phyloP scores from a whole-genome alignment of 1,140 invertebrate genomes.

The Aphidius gifuensis region DNA sequence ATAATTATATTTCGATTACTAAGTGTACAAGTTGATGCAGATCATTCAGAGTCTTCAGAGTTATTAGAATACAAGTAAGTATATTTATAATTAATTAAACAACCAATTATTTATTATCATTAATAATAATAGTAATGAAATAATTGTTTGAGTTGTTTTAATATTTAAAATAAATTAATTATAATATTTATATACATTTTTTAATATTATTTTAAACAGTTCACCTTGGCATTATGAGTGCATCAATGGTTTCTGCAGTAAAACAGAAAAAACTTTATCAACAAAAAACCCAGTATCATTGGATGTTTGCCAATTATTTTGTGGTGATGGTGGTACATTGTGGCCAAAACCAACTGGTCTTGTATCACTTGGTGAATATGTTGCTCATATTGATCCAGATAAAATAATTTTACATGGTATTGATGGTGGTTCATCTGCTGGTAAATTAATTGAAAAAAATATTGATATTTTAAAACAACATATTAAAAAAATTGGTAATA shows the following conservation, averaged over 20 bases:
- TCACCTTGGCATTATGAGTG: slow-evolving; percentile 50
- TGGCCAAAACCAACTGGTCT: slow-evolving; percentile 72
- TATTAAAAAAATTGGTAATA: slow-evolving; percentile 19
- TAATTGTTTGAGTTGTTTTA: too few species aligned
- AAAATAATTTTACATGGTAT: slow-evolving; percentile 54
- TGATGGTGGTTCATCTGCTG: slow-evolving; percentile 44
- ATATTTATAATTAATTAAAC: too few species aligned
- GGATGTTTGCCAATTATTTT: slow-evolving; percentile 47
- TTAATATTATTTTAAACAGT: slow-evolving; percentile 23
- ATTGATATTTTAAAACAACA: slow-evolving; percentile 41
- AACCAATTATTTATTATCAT: too few species aligned
- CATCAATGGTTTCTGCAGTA: slow-evolving; percentile 40
- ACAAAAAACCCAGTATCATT: slow-evolving; percentile 33
- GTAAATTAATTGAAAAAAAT: slow-evolving; percentile 49
- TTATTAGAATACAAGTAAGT: too few species aligned
- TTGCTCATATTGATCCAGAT: slow-evolving; percentile 62
- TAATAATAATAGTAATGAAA: too few species aligned
- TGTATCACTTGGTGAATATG: slow-evolving; percentile 58
- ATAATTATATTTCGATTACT: background rate
- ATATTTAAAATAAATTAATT: too few species aligned
- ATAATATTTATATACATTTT: too few species aligned
- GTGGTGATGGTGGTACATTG: slow-evolving; percentile 56
- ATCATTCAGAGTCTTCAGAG: too few species aligned
- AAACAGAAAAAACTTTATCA: slow-evolving; percentile 37
- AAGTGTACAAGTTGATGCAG: too few species aligned